Evolutionary conservation across 2,113 vertebrate genomes (phyloP).

Genomic region (Salvator merianae): DNA sequence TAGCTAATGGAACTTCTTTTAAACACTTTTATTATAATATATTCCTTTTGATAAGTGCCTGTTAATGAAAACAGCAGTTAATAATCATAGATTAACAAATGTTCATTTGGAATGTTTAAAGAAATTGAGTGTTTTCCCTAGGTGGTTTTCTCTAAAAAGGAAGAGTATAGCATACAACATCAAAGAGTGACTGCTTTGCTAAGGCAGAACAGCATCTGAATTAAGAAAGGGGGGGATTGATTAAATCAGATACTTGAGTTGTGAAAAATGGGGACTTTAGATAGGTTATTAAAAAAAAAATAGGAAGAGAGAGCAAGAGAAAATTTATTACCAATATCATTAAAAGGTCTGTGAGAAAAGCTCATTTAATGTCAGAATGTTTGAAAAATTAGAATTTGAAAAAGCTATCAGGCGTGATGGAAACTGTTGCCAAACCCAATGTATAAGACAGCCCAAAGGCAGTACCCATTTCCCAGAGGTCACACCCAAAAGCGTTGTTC

Average conservation of each 20-base stretch:
- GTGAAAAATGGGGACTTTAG: conserved; percentile 31
- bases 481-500: too few relatives aligned
- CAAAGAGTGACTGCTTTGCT: conserved; percentile 49
- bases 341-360: conserved; percentile 25
- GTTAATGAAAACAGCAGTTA: background rate
- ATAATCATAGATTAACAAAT: background rate
- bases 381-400: background rate
- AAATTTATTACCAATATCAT: conserved; percentile 36
- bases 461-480: too few relatives aligned
- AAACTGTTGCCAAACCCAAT: background rate
- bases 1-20: background rate
- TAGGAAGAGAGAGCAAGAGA: background rate
- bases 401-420: background rate
- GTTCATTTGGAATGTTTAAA: background rate
- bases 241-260: conserved; percentile 57
- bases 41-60: background rate
- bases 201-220: conserved; percentile 52
- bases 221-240: conserved; percentile 48
- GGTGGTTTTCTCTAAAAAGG: background rate
- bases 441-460: too few relatives aligned
- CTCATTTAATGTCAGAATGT: conserved; percentile 37
- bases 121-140: background rate
- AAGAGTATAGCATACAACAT: conserved; percentile 41
- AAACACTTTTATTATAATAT: background rate
- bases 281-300: conserved; percentile 1